Evolutionary conservation across 1,140 invertebrate genomes (phyloP).

Genomic region (Manduca sexta): DNA sequence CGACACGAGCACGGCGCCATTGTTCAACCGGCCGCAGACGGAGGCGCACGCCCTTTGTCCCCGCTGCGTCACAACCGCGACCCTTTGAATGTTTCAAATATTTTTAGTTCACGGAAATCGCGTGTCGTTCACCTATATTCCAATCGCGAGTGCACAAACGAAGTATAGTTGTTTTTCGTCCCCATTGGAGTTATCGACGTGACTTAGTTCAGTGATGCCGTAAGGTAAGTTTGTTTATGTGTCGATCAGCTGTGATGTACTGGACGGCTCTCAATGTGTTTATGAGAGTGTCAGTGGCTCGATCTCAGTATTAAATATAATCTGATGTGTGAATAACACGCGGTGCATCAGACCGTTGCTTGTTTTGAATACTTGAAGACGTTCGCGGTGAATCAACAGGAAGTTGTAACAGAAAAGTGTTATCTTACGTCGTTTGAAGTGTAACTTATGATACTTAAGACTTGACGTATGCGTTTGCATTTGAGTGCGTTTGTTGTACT

Average conservation of each 20-base stretch:
- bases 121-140: conserved; percentile 22
- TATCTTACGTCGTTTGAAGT: conserved; percentile 8
- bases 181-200: conserved; percentile 32
- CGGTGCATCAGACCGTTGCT: too few relatives aligned
- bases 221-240: conserved; percentile 56
- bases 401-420: conserved; percentile 7
- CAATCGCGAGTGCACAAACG: conserved; percentile 35
- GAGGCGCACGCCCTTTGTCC: conserved; percentile 46
- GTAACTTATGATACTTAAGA: conserved; percentile 13
- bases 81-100: conserved; percentile 35
- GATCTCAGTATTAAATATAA: too few relatives aligned
- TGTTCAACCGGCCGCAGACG: conserved; percentile 32
- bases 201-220: conserved; percentile 37
- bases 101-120: conserved; percentile 47
- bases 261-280: conserved; percentile 13
- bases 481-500: conserved; percentile 3
- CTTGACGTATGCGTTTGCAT: conserved; percentile 1
- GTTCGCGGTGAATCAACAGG: conserved; percentile 6
- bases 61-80: conserved; percentile 20
- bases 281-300: conserved; percentile 7
- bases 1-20: conserved; percentile 32
- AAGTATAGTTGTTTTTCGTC: too few relatives aligned
- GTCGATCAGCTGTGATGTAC: conserved; percentile 45
- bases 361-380: conserved; percentile 8
- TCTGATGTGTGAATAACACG: too few relatives aligned